Evolutionary conservation across 2,888 invertebrate species (phyloP).

Genomic region (Stegophylla sp.): DNA sequence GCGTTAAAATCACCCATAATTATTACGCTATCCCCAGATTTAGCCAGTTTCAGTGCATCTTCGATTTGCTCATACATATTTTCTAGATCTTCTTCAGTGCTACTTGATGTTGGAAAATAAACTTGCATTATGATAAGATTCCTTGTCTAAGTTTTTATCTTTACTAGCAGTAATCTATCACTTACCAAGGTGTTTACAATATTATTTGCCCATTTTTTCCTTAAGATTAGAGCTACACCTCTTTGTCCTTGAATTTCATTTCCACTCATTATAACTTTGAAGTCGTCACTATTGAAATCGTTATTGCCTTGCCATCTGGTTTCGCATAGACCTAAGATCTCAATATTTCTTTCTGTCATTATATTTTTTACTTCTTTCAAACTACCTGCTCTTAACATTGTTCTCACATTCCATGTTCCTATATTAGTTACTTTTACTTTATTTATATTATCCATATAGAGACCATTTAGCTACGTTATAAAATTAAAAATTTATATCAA

Average conservation of each 20-base stretch:
- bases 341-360: background rate
- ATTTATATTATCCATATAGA: background rate
- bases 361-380: constrained; percentile 20
- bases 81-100: constrained; percentile 4
- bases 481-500: too few relatives aligned
- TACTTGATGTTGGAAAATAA: constrained; percentile 7
- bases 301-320: constrained; percentile 31
- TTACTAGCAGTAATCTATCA: background rate
- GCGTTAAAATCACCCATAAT: constrained; percentile 12
- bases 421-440: background rate
- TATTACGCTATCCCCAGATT: background rate
- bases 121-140: background rate
- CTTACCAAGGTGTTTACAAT: background rate
- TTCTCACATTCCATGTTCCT: constrained; percentile 33
- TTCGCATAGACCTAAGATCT: constrained; percentile 18
- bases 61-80: constrained; percentile 1
- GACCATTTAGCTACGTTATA: too few relatives aligned
- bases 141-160: background rate
- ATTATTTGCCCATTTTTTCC: background rate
- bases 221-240: background rate
- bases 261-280: constrained; percentile 10
- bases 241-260: constrained; percentile 7
- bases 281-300: constrained; percentile 12
- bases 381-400: constrained; percentile 11
- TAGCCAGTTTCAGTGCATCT: background rate